A percentile compares a stretch with the other conserved stretches of the same genome.
Evolutionary conservation across 2,113 vertebrate genomes (phyloP).

Genomic region (Malurus alboscapulatus): DNA sequence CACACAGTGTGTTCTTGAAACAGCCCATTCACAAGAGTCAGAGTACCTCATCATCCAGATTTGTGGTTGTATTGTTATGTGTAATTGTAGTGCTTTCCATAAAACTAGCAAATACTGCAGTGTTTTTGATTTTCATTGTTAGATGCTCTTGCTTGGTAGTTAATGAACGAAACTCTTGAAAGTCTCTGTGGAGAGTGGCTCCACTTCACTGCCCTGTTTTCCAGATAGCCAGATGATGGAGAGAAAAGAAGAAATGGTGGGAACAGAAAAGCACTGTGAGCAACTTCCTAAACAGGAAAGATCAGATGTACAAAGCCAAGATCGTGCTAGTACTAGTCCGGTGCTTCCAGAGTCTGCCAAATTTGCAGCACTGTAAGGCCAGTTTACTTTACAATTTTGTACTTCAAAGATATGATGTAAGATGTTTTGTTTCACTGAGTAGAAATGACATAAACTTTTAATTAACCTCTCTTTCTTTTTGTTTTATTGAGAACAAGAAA

Average conservation of each 20-base stretch:
- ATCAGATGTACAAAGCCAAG: conserved; percentile 67
- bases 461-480: conserved; percentile 63
- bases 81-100: not conserved
- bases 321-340: conserved; percentile 61
- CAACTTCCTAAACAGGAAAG: conserved; percentile 66
- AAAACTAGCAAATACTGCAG: not conserved
- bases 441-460: conserved; percentile 61
- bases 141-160: not conserved
- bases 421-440: conserved; percentile 37
- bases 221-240: conserved; percentile 66
- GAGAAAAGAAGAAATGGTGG: conserved; percentile 68
- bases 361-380: conserved; percentile 74
- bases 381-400: conserved; percentile 46
- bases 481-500: conserved; percentile 65
- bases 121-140: not conserved
- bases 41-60: not conserved
- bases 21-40: fast-evolving
- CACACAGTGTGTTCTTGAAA: not conserved
- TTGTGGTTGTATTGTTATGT: not conserved
- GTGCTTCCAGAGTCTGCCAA: conserved; percentile 65
- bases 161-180: not conserved
- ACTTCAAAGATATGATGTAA: conserved; percentile 58
- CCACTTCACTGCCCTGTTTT: conserved; percentile 66
- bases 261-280: conserved; percentile 60
- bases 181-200: not conserved